Percentiles rank a stretch among this genome's conserved stretches.
phyloP scores from a whole-genome alignment of 1,140 invertebrate genomes.

The Lepidurus apus region DNA sequence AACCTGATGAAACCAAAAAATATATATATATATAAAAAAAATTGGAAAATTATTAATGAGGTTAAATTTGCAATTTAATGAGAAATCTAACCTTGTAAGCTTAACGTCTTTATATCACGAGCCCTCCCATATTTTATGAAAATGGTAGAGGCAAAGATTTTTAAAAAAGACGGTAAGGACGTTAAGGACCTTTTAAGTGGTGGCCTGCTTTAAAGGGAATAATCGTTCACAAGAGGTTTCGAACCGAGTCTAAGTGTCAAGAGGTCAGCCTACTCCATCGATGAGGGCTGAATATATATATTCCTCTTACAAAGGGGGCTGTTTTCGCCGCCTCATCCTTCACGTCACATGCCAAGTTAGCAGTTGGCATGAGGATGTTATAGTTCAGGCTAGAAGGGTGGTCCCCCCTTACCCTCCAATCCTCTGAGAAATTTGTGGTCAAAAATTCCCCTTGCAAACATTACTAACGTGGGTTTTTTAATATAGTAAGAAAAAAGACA shows the following conservation, averaged over 20 bases:
- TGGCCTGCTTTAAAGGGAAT: background rate
- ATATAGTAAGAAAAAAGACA: background rate
- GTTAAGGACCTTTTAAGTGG: conserved; percentile 6
- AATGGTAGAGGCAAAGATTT: background rate
- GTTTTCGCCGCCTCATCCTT: conserved; percentile 17
- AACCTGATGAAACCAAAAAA: background rate
- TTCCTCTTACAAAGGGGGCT: background rate
- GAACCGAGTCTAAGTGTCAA: background rate
- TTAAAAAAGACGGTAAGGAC: background rate
- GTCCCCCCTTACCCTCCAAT: background rate
- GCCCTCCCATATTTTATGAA: background rate
- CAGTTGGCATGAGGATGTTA: conserved; percentile 10
- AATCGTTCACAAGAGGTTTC: background rate
- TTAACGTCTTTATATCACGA: background rate
- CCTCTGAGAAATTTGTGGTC: background rate
- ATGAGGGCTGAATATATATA: background rate
- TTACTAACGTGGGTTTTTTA: background rate
- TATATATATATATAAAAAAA: too few species aligned
- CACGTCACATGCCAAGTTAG: conserved; percentile 15
- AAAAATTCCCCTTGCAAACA: background rate
- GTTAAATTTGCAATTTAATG: conserved; percentile 4
- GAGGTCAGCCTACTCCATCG: conserved; percentile 17
- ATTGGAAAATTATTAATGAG: background rate
- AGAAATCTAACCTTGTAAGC: background rate
- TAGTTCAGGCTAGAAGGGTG: background rate